A percentile compares a stretch with the other conserved stretches of the same genome.
phyloP scores from a whole-genome alignment of 2,113 vertebrate genomes.

The Scatophagus argus region DNA sequence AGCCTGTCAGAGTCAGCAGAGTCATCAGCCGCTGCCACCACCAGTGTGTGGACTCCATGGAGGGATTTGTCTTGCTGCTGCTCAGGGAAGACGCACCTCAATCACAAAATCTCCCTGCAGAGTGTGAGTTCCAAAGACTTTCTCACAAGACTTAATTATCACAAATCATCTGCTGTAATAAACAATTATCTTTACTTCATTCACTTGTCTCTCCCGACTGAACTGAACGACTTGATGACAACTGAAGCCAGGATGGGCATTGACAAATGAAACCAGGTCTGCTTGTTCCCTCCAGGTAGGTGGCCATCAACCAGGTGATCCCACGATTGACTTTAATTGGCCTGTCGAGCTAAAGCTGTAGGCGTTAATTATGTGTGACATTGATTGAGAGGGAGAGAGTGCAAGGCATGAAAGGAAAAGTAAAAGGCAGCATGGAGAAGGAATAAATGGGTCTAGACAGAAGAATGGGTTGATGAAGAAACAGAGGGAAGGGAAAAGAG shows the following conservation, averaged over 20 bases:
- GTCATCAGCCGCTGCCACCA: too few relatives aligned
- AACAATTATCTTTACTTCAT: too few relatives aligned
- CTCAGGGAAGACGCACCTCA: too few relatives aligned
- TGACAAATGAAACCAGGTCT: slow-evolving; percentile 27
- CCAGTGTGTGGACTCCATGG: too few relatives aligned
- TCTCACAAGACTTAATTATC: too few relatives aligned
- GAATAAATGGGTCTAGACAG: not conserved
- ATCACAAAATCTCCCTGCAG: too few relatives aligned
- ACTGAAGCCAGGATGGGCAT: not conserved
- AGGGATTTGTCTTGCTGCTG: too few relatives aligned
- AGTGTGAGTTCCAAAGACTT: too few relatives aligned
- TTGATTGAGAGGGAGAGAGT: slow-evolving; percentile 50
- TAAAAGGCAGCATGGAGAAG: not conserved
- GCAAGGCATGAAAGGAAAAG: not conserved
- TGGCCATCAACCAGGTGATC: slow-evolving; percentile 35
- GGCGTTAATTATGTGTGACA: slow-evolving; percentile 60
- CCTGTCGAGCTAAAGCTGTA: slow-evolving; percentile 49
- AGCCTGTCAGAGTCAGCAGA: too few relatives aligned
- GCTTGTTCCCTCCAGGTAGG: slow-evolving; percentile 32
- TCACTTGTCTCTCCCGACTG: too few relatives aligned
- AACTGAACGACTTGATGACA: not conserved
- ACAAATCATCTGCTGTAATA: too few relatives aligned
- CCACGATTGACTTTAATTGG: slow-evolving; percentile 49
- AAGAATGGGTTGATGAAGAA: not conserved
- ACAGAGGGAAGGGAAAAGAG: not conserved